phyloP scores from a whole-genome alignment of 2,888 invertebrate species.

The Hirtodrosophila alboralis region DNA sequence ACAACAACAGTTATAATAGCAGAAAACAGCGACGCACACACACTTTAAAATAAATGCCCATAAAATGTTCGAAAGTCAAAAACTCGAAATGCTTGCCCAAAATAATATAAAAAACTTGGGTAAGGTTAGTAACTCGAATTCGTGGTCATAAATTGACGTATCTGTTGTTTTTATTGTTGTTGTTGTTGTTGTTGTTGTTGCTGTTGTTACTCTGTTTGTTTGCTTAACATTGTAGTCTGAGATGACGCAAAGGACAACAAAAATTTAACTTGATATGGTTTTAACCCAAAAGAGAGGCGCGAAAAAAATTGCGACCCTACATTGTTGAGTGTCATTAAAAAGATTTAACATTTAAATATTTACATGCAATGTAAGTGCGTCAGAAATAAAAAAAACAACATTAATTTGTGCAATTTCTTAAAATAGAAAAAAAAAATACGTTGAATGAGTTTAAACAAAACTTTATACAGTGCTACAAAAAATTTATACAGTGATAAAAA shows the following conservation, averaged over 20 bases:
- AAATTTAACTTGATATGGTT: constrained; percentile 34
- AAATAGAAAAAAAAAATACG: constrained; percentile 1
- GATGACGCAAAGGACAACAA: constrained; percentile 74
- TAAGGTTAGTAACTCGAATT: constrained; percentile 77
- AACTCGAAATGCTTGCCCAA: constrained; percentile 50
- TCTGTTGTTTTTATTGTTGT: constrained; percentile 25
- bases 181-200: constrained; percentile 46
- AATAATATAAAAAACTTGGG: constrained; percentile 59
- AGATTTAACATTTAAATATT: constrained; percentile 5
- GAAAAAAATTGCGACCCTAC: constrained; percentile 17
- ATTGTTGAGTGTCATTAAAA: constrained; percentile 19
- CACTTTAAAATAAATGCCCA: constrained; percentile 40
- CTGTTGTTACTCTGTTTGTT: constrained; percentile 39
- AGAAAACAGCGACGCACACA: constrained; percentile 31
- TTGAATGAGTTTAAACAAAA: neutral
- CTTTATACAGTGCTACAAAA: no score
- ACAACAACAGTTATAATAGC: constrained; percentile 31
- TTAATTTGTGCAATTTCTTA: constrained; percentile 13
- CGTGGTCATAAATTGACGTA: constrained; percentile 72
- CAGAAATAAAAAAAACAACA: constrained; percentile 10
- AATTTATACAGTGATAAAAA: no score
- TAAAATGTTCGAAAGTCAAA: constrained; percentile 77
- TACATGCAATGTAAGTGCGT: constrained; percentile 11
- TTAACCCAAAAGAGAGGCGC: constrained; percentile 21
- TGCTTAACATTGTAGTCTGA: constrained; percentile 72